Evolutionary conservation across 2,888 invertebrate species (phyloP).

Genomic region (Agonopterix heracliana): DNA sequence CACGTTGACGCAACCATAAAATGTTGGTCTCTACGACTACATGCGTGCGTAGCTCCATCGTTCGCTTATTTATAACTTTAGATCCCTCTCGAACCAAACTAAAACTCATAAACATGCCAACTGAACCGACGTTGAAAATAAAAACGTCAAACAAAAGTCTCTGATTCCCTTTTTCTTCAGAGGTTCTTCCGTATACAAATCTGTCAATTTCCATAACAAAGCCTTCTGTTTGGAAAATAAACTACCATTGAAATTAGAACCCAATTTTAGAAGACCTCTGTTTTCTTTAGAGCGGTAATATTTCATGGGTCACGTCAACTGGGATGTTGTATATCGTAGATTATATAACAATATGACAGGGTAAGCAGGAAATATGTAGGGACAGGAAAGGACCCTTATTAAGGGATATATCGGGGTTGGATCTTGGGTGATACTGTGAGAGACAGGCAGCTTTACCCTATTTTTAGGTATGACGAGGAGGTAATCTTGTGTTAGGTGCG

Average conservation of each 20-base stretch:
- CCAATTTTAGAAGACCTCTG: slow-evolving; percentile 14
- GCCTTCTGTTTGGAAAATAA: slow-evolving; percentile 21
- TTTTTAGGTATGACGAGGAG: not conserved
- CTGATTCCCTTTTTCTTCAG: slow-evolving; percentile 1
- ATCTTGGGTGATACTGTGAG: slow-evolving; percentile 21
- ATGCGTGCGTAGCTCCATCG: no score
- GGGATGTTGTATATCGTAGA: slow-evolving; percentile 16
- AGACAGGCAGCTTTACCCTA: slow-evolving; percentile 18
- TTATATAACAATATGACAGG: slow-evolving; percentile 24
- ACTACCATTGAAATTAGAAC: slow-evolving; percentile 16
- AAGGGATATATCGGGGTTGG: slow-evolving; percentile 22
- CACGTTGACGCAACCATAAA: no score
- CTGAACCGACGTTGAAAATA: slow-evolving; percentile 7
- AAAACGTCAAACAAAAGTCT: slow-evolving; percentile 12
- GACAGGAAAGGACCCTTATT: slow-evolving; percentile 27
- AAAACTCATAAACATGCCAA: slow-evolving; percentile 4
- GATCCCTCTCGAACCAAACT: not conserved
- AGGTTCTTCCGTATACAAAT: slow-evolving; percentile 10
- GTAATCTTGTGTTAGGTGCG: no score
- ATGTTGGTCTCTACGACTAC: no score
- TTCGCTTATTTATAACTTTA: no score
- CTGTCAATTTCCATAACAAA: slow-evolving; percentile 25
- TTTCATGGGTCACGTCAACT: slow-evolving; percentile 11
- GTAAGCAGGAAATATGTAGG: slow-evolving; percentile 36
- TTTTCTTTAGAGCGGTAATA: not conserved